phyloP scores from a whole-genome alignment of 2,888 invertebrate species.

The Chloroclysta siterata region DNA sequence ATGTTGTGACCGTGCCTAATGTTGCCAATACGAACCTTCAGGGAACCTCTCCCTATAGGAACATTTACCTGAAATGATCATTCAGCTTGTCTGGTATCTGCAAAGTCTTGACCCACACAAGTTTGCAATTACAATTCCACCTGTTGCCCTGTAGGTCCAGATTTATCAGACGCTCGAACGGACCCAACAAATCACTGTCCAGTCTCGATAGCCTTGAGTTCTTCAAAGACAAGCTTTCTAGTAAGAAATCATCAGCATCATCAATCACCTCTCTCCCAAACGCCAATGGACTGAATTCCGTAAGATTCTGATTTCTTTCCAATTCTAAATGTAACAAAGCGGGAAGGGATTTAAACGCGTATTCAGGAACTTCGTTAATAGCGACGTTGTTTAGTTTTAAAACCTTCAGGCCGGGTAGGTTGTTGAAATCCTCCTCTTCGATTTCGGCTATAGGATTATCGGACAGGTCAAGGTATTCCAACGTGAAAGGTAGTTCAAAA shows the following conservation, averaged over 20 bases:
- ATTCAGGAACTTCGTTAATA: conserved; percentile 80
- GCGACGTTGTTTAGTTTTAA: conserved; percentile 84
- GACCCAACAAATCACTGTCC: conserved; percentile 63
- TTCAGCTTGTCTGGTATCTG: conserved; percentile 70
- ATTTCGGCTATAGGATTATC: conserved; percentile 83
- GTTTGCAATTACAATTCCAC: conserved; percentile 87
- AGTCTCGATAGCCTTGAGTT: conserved; percentile 74
- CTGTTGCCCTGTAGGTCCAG: conserved; percentile 86
- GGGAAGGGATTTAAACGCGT: conserved; percentile 82
- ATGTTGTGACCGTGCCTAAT: no score
- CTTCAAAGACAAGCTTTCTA: conserved; percentile 75
- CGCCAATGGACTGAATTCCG: conserved; percentile 72
- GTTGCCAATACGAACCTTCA: no score
- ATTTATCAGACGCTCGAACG: conserved; percentile 73
- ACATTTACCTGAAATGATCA: conserved; percentile 75
- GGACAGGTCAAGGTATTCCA: conserved; percentile 86
- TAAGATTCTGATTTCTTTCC: conserved; percentile 82
- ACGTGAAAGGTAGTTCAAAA: conserved; percentile 83
- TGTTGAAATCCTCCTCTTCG: conserved; percentile 74
- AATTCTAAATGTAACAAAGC: conserved; percentile 80
- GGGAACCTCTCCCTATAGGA: no score
- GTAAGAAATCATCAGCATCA: conserved; percentile 69
- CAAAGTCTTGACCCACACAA: conserved; percentile 78
- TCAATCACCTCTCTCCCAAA: conserved; percentile 71
- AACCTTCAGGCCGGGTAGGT: conserved; percentile 79